Evolutionary conservation across 2,888 invertebrate species (phyloP), one percentile per base, ranked within the genome.

Genomic region (Ethmia dodecea): DNA sequence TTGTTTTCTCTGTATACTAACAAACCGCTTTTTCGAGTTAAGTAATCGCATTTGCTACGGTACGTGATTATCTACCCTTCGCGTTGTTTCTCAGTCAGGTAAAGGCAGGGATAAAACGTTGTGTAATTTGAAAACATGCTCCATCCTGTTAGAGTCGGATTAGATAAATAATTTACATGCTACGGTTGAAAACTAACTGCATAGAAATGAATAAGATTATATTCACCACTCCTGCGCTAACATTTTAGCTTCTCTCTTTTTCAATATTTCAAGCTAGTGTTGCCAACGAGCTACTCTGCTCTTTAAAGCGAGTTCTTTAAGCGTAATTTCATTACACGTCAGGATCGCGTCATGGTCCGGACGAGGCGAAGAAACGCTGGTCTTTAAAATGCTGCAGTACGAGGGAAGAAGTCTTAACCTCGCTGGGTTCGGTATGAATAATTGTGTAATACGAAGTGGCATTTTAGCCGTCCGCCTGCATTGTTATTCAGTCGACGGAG

Each of bases 401-500:
- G 5, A 14, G 27, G 44, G 37, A 44, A 27, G 26, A 27, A 30
- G 25, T 36, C 27, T 36, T 39, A 40, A 37, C 33, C 34, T 22
- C 29, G 30, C 10, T 5, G 52, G 47, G 49, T 57, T 60, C 59
- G 58, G 57, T 60, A 57, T 65, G 43, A 56, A 56, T 54, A 53
- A 55, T 55, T 49, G 55, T 45, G 40, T 37, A 56, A 57, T 54
- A 48, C 46, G 51, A 46, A 65, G 75, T 70, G 61, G 54, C 75
- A 65, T 80, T 80, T 80, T 77, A 80, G 73, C 52, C 52, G 51
- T 59, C 60, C 57, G 53, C 57, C 63, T 68, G 70, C 75, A 86
- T 86, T 86, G 81, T 81, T 84, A 86, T 86, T 86, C 86, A 77
- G 79, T 64, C 63, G 64, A 57, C 74, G 77, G 53, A 61, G 76